These are phyloP conservation scores for Dryas iulia DNA, from an alignment of 1,140 invertebrate species.

Conservation along the genomic window DNA sequence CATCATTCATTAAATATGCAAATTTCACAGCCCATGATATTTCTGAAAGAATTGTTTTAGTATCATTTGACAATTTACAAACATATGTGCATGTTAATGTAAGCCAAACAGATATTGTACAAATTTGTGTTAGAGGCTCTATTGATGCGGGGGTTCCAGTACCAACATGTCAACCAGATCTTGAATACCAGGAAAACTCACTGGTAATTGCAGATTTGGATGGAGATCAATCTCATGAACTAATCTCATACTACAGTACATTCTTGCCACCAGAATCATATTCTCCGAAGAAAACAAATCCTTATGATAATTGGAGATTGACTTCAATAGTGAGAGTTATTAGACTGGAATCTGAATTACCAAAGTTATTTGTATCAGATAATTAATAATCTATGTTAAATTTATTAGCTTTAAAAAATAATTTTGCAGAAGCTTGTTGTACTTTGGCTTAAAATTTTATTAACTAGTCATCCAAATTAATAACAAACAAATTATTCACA, in stretches of 20 bases:
- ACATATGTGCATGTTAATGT: conserved; percentile 85
- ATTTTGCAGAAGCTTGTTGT: conserved; percentile 49
- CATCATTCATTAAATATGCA: conserved; percentile 67
- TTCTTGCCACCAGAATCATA: conserved; percentile 79
- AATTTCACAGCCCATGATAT: conserved; percentile 80
- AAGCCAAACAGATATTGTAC: conserved; percentile 86
- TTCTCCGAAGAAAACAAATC: conserved; percentile 66
- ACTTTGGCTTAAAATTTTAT: conserved; percentile 28
- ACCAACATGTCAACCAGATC: conserved; percentile 85
- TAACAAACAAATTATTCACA: conserved; percentile 9
- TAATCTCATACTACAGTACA: conserved; percentile 87
- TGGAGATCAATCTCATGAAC: conserved; percentile 85
- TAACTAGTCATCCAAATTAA: conserved; percentile 41
- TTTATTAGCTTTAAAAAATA: neutral
- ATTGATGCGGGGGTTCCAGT: conserved; percentile 63
- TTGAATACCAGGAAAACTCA: conserved; percentile 85
- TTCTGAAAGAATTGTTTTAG: conserved; percentile 87
- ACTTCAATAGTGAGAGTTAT: conserved; percentile 84
- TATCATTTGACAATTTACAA: conserved; percentile 87
- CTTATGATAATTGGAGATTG: conserved; percentile 80
- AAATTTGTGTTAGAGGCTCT: conserved; percentile 82
- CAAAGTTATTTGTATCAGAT: conserved; percentile 82
- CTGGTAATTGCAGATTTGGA: conserved; percentile 87
- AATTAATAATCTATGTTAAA: conserved; percentile 35
- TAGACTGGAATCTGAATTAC: conserved; percentile 84